Base-by-base conservation (phyloP, 2,888 invertebrate genomes). In the Cactoblastis cactorum region DNA sequence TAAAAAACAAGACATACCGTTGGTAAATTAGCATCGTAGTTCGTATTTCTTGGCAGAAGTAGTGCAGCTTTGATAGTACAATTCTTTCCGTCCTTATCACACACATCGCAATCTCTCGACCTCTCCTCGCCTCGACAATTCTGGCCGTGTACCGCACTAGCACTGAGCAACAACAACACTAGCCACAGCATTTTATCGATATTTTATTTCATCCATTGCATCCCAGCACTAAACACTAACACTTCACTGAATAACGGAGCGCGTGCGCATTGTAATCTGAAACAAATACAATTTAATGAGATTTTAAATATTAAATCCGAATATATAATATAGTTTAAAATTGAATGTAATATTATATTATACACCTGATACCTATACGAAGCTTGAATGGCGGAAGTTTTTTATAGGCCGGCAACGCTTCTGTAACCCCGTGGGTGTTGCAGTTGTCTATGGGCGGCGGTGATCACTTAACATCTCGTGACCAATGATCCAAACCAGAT, bases 61-160 rank as follows among this genome's bases (percentile, higher is more conserved):
- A 95, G 82, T 1, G 93, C 92, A 0, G 93, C 92, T 48, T 92
- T 87, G 37, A 95, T 87, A 39, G 90, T 91, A 68, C 95, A 95
- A 3, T 69, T 55, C 24, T 39, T 74, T 3, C 86, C 89, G 34
- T 80, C 66, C 1, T 63, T 69, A 56, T 83, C 83, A 59, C 92
- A 92, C 33, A 91, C 61, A 39, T 79, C 91, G 63, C 92, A 92
- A 1, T 71, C 69, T 15, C 85, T 69, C 53, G 68, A 59, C 38
- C 74, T 69, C 58, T 82, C 78, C 46, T 82, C 79, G 0, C 77
- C 82, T 0, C 87, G 74, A 58, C 88, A 88, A 65, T 87, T 86
- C 57, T 80, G 77, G 45, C 74, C 53, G 18, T 52, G 49, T 15
- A 61, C 66, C 32, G 54, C 58, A 55, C 65, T 50, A 28, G 65